These are phyloP conservation scores for Nomada fabriciana DNA, from an alignment of 2,888 invertebrate species.

Conservation along the genomic window DNA sequence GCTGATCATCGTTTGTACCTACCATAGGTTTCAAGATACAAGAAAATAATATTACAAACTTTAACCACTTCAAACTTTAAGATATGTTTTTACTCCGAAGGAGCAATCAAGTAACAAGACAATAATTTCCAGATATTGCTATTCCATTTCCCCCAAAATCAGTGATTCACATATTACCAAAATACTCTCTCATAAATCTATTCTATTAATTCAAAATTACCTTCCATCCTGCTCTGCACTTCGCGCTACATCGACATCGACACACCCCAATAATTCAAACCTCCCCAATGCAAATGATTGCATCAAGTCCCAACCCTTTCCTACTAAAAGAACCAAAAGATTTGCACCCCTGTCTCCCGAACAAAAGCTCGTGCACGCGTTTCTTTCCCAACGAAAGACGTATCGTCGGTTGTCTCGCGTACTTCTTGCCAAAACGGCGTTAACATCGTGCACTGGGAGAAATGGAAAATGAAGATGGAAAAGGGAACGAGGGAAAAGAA, in stretches of 20 bases:
- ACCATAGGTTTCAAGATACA: no score
- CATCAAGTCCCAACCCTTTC: neutral
- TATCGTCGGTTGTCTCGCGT: conserved; percentile 30
- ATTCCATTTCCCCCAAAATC: no score
- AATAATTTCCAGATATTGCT: no score
- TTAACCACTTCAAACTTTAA: no score
- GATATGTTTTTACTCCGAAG: no score
- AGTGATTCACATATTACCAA: no score
- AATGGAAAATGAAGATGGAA: neutral
- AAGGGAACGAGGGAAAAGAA: neutral
- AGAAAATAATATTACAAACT: no score
- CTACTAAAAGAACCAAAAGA: conserved; percentile 17
- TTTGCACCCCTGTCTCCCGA: conserved; percentile 7
- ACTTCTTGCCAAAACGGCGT: neutral
- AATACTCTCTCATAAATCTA: no score
- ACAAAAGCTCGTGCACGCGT: conserved; percentile 38
- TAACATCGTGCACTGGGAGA: neutral
- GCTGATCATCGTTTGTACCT: no score
- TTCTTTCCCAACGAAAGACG: conserved; percentile 2
- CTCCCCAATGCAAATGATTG: neutral
- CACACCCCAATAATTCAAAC: neutral
- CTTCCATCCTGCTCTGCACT: neutral
- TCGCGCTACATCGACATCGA: neutral
- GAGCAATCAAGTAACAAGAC: no score
- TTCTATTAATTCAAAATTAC: no score